Base-by-base conservation (phyloP, 1,140 invertebrate genomes). In the Euura lappo region DNA sequence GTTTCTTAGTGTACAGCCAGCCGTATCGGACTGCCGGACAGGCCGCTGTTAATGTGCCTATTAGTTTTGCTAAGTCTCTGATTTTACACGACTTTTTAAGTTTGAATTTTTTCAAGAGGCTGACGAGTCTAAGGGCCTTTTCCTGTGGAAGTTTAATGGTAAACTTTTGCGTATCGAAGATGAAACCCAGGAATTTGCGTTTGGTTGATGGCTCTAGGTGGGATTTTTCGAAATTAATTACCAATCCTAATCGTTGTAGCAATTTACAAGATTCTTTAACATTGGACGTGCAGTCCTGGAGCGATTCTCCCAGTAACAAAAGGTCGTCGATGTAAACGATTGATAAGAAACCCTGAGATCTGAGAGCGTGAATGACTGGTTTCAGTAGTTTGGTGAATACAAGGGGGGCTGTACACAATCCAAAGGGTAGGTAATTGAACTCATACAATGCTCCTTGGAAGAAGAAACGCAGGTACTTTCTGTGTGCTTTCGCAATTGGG, bases 401-500 rank as follows among this genome's bases (percentile, higher is more conserved):
- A n/a, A 51, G 11, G 7, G 47, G 47, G 47, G 47, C 47, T 51
- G 47, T 8, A n/a, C 13, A 69, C 42, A 81, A 60, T 0, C 80
- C 76, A 68, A 80, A 80, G 6, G 77, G 80, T n/a, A 80, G 44
- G 75, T 75, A 77, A 7, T 47, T 74, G 73, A 77, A 79, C 69
- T 79, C 45, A 75, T 65, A 79, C 69, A 77, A 72, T 51, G 67
- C 44, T 3, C 64, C 65, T 51, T 76, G 69, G 69, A 71, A 78
- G n/a, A 13, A n/a, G 71, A 80, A 78, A 60, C 77, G 75, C 65
- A 76, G 47, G 43, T 65, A 75, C 71, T 78, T 78, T 74, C 65
- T 74, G 71, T 69, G 46, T 44, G 74, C 68, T n/a, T 51, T 51
- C 7, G 7, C 11, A 7, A 51, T n/a, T 51, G 7, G 47, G 7